Evolutionary conservation across 2,797 vertebrate genomes (phyloP).

Genomic region (Acrossocheilus fasciatus): DNA sequence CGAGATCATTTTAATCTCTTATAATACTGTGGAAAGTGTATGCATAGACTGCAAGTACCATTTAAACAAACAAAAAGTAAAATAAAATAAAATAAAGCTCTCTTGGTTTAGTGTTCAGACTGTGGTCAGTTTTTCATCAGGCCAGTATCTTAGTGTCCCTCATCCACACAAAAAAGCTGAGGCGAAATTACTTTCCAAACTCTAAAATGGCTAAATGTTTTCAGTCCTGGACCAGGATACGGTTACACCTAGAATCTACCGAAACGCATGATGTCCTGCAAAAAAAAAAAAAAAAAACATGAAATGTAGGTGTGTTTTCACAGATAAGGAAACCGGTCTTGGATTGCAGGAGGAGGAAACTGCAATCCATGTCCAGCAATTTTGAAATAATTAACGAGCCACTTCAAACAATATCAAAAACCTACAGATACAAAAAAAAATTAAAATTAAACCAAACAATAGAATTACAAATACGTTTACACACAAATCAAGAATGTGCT

Average conservation of each 20-base stretch:
- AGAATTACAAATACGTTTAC: slow-evolving; percentile 70
- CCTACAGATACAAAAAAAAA: slow-evolving; percentile 67
- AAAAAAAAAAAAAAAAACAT: not conserved
- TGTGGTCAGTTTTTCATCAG: slow-evolving; percentile 28
- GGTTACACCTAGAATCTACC: not conserved
- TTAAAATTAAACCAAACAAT: slow-evolving; percentile 65
- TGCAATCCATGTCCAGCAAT: slow-evolving; percentile 42
- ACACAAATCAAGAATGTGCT: slow-evolving; percentile 76
- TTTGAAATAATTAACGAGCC: slow-evolving; percentile 55
- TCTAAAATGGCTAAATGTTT: slow-evolving; percentile 1
- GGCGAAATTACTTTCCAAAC: not conserved
- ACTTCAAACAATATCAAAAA: slow-evolving; percentile 68
- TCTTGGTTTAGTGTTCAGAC: slow-evolving; percentile 56
- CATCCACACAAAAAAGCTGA: not conserved
- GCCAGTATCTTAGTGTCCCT: slow-evolving; percentile 11
- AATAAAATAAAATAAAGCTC: slow-evolving; percentile 27
- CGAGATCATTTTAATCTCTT: slow-evolving; percentile 59
- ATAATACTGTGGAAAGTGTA: slow-evolving; percentile 63
- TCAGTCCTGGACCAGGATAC: slow-evolving; percentile 16
- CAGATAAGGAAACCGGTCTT: not conserved
- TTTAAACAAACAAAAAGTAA: slow-evolving; percentile 46
- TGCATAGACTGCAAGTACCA: slow-evolving; percentile 66
- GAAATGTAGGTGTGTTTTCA: slow-evolving; percentile 20
- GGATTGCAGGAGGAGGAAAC: slow-evolving; percentile 29
- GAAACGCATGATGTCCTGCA: not conserved